Evolutionary conservation across 2,888 invertebrate species (phyloP), one percentile per base, ranked within the genome.

Genomic region (Epinotia nisella): DNA sequence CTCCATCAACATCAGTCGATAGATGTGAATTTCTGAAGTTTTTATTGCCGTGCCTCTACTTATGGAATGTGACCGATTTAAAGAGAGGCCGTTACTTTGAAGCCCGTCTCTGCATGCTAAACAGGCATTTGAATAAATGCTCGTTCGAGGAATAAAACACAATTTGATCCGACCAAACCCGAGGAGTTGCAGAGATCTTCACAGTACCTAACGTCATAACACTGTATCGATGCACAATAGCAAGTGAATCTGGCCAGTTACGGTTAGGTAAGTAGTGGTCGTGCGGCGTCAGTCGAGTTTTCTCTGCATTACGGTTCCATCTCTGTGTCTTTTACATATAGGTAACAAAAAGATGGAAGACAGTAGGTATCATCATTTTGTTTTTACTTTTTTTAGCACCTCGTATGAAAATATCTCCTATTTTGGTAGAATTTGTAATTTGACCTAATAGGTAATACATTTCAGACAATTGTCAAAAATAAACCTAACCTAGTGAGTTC

Each of bases 1-100:
- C 35, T 35, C 7, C 35, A 9, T 35, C 35, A 35, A 35, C 35
- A 35, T 35, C 35, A 35, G 35, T 35, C 15, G 3, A n/a, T 17
- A 41, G 2, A 56, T 55, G 39, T 45, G 4, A 45, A 29, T 24
- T 15, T 70, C 55, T 70, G 61, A 45, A 51, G 61, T 70, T 21
- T 64, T 69, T 69, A 61, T 62, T 62, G 56, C 3, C 17, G 49
- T n/a, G n/a, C 10, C 19, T 45, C 9, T 21, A 11, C 11, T 13
- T 24, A 41, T 17, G 71, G 71, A 60, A 66, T 71, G 71, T 60
- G 65, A 66, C 51, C n/a, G 71, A 60, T 71, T 71, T 60, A 39
- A 60, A 53, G 29, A 66, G 60, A 15, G 24, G 41, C 66, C 66
- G 71, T 60, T 71, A 55, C 65, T 60, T 71, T 53, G 53, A 60